Evolutionary conservation across 2,888 invertebrate genomes (phyloP).

Genomic region (Arrhopalites spinosus): DNA sequence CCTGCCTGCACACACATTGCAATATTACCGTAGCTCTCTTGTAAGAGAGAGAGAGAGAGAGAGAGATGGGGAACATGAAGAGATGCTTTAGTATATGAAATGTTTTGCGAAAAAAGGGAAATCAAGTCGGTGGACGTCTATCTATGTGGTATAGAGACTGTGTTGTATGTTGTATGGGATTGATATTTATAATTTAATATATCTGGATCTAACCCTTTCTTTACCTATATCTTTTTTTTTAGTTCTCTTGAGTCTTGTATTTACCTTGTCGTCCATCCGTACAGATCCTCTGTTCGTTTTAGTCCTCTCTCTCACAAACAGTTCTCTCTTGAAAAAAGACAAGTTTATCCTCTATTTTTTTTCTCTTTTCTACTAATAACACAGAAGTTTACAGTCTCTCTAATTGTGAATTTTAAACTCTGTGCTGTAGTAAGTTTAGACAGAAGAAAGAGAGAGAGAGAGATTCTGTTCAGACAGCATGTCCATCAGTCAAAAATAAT

Average conservation of each 20-base stretch:
- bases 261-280: constrained; percentile 14
- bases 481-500: too few relatives aligned
- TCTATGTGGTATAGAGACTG: neutral
- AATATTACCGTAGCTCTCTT: too few relatives aligned
- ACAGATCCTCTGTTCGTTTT: neutral
- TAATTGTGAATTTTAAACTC: neutral
- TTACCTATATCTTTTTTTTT: neutral
- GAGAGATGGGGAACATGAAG: too few relatives aligned
- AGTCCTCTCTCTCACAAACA: too few relatives aligned
- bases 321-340: too few relatives aligned
- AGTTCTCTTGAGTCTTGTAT: constrained; percentile 9
- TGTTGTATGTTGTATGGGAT: neutral
- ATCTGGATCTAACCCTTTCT: neutral
- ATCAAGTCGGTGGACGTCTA: constrained; percentile 3
- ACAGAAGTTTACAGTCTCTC: neutral
- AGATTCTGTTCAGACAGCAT: too few relatives aligned
- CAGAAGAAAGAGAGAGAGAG: too few relatives aligned
- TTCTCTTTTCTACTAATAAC: neutral
- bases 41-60: too few relatives aligned
- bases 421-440: neutral
- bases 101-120: constrained; percentile 21
- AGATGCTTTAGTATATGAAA: neutral
- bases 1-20: too few relatives aligned
- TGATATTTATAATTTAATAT: neutral
- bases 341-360: too few relatives aligned